Evolutionary conservation across 2,888 invertebrate species (phyloP), one percentile per base, ranked within the genome.

Genomic region (Axea sp.): DNA sequence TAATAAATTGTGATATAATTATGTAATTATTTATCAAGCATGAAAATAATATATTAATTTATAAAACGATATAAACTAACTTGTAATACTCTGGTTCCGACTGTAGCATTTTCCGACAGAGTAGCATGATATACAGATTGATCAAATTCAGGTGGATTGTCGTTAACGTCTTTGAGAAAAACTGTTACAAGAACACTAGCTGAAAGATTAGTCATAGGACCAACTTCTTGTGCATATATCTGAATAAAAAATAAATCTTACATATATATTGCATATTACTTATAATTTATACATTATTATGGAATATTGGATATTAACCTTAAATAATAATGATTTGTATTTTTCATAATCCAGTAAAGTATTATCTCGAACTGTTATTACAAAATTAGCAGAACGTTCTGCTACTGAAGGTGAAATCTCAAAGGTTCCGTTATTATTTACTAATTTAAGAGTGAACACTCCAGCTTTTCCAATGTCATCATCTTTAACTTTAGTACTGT

Each of bases 381-480:
- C 90, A 84, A 97, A 97, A 78, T 92, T 92, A 1, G 93, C 91
- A 73, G 92, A 91, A 67, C 94, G 91, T 84, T 95, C 94, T 0
- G 94, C 94, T 0, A 95, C 94, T 22, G 92, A 92, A 0, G 97
- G 97, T 3, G 92, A 90, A 60, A 98, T 93, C 86, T 96, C 96
- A 84, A 98, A 98, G 1, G 95, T 95, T 24, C 94, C 95, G 85
- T 95, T 95, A 85, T 95, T 95, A 67, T 93, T 93, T 7, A 92
- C 90, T 76, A 96, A 87, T 26, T 92, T 91, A 19, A 96, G 88
- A 0, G 95, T 92, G 83, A 96, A 95, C 3, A 95, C 93, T 3
- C 95, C 95, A 80, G 93, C 93, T 83, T 94, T 94, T n/a, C 94
- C 94, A 72, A 93, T 91, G 80, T 94, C 94, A 81, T 93, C 93